Evolutionary conservation across 2,113 vertebrate genomes (phyloP), one percentile per base, ranked within the genome.

Genomic region (Ictalurus furcatus): DNA sequence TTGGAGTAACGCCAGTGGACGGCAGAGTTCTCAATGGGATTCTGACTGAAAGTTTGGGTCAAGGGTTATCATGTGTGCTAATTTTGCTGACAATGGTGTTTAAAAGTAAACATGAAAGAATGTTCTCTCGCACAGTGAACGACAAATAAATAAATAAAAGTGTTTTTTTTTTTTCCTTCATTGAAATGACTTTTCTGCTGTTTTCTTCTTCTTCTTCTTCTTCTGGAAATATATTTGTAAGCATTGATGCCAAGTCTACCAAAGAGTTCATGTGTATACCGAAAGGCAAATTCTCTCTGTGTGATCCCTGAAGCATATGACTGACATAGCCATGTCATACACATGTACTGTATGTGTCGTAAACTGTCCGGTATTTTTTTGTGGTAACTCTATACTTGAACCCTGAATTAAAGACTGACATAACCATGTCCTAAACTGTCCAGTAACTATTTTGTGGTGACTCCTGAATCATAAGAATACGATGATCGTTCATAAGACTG

Each of bases 1-100:
- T 6, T 88, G 69, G 81, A 63, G 25, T 37, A 52, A 44, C 16
- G 40, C 87, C 82, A 88, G 25, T 5, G 16, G n/a, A 84, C 25
- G 17, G 9, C 40, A 3, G 69, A 85, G 81, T 65, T 85, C 81
- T 88, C 82, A 23, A 54, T 85, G 71, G 81, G 71, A 54, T 78
- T 84, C 58, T 78, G 40, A 52, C 69, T 63, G 61, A 88, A 84
- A 1, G 30, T 76, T 84, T 61, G 82, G 87, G 87, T 84, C 69
- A 65, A 21, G 37, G 87, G 87, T 88, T 88, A 88, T 88, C 87
- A 34, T 16, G 0, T 28, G 25, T 13, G 37, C n/a, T 21, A 76
- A 63, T 25, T 63, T 63, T 65, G 87, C 87, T 88, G 87, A 88
- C 54, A 30, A 30, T 8, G 34, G 23, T 1, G 17, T 84, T 88